Percentiles rank a stretch among this genome's conserved stretches.
Conservation (phyloP, 53 echinoderm and acorn worm species). For the Antedon mediterranea region DNA sequence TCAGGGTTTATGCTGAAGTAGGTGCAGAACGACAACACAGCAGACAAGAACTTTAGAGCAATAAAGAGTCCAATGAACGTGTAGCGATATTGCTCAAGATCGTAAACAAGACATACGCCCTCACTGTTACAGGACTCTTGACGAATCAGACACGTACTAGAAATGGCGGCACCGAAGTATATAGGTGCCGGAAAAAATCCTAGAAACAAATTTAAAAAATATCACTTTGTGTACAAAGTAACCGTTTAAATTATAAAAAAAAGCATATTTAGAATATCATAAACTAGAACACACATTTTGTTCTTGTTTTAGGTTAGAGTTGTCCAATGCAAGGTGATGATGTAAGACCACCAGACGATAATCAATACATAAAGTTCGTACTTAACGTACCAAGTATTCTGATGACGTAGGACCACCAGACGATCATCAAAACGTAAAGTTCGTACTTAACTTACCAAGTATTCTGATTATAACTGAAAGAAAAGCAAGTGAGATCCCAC, state of each 20-base stretch:
- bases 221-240: too few species aligned
- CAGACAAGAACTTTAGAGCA: neutral
- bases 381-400: too few species aligned
- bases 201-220: neutral
- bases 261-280: too few species aligned
- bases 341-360: too few species aligned
- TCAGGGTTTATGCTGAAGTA: neutral
- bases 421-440: too few species aligned
- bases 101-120: neutral
- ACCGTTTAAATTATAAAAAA: too few species aligned
- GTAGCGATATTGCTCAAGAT: neutral
- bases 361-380: too few species aligned
- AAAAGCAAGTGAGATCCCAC: neutral
- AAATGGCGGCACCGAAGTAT: neutral
- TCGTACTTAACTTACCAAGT: neutral
- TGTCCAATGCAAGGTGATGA: too few species aligned
- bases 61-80: neutral
- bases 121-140: neutral
- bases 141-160: neutral
- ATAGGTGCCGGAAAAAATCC: neutral
- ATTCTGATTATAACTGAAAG: neutral
- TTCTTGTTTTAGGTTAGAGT: too few species aligned
- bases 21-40: neutral
- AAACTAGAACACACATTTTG: too few species aligned
- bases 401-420: too few species aligned